A percentile compares a stretch with the other conserved stretches of the same genome.
Conservation (phyloP, 2,113 vertebrate genomes). For the Seriola rivoliana region DNA sequence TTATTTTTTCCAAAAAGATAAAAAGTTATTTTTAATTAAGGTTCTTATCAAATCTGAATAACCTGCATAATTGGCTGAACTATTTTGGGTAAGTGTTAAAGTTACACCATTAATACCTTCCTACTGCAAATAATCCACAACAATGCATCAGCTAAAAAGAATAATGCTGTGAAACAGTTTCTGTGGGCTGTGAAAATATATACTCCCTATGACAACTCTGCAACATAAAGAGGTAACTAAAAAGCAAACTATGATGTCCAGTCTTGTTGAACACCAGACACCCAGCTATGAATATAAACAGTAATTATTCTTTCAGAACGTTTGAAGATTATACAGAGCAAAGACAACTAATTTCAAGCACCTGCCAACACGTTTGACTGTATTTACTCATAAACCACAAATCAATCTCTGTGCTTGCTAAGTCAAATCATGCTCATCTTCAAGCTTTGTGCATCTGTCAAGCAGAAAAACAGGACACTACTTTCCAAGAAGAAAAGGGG, state of each 20-base stretch:
- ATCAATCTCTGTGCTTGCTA: slow-evolving; percentile 44
- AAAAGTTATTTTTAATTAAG: slow-evolving; percentile 48
- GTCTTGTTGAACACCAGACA: slow-evolving; percentile 26
- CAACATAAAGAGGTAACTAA: slow-evolving; percentile 17
- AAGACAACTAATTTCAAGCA: slow-evolving; percentile 37
- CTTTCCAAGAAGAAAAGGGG: slow-evolving; percentile 53
- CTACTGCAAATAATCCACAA: slow-evolving; percentile 18
- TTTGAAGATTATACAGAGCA: slow-evolving; percentile 33
- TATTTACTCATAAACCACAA: slow-evolving; percentile 46
- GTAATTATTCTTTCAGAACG: slow-evolving; percentile 58
- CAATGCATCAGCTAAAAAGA: not conserved
- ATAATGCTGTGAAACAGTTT: not conserved
- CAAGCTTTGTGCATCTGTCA: slow-evolving; percentile 56
- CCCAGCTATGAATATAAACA: slow-evolving; percentile 47
- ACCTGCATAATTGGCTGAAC: slow-evolving; percentile 44
- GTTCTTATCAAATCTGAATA: slow-evolving; percentile 47
- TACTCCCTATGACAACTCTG: slow-evolving; percentile 5
- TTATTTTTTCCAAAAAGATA: slow-evolving; percentile 32
- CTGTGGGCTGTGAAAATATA: not conserved
- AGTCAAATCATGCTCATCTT: slow-evolving; percentile 45
- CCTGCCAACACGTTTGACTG: slow-evolving; percentile 29
- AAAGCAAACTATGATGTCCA: slow-evolving; percentile 10
- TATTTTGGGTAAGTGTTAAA: slow-evolving; percentile 19
- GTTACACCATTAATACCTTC: slow-evolving; percentile 20
- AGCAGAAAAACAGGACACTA: slow-evolving; percentile 46